Conservation (phyloP, 2,888 invertebrate genomes). For the Clitarchus hookeri region DNA sequence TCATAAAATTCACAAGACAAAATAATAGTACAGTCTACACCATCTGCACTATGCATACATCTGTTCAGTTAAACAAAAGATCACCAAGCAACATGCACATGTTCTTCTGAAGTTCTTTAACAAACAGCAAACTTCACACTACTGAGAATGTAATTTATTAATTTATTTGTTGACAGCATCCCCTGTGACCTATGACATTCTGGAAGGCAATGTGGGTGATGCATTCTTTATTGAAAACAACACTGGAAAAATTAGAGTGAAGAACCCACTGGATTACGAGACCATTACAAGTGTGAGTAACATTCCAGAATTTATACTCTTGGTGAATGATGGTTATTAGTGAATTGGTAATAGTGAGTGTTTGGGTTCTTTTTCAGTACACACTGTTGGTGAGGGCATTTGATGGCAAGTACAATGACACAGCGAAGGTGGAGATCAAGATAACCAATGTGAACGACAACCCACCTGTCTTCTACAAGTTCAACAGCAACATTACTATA, state of each 20-base stretch:
- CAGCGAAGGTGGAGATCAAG: slow-evolving; percentile 80
- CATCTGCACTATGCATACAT: too few relatives aligned
- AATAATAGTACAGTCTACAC: too few relatives aligned
- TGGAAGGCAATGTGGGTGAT: slow-evolving; percentile 81
- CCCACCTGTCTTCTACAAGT: slow-evolving; percentile 77
- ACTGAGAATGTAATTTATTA: too few relatives aligned
- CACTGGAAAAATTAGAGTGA: slow-evolving; percentile 84
- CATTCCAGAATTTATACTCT: not conserved
- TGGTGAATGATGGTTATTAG: not conserved
- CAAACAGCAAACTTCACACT: too few relatives aligned
- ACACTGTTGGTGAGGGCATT: slow-evolving; percentile 81
- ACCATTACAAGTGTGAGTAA: slow-evolving; percentile 64
- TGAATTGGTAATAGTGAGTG: too few relatives aligned
- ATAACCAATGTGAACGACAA: slow-evolving; percentile 93
- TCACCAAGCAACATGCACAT: too few relatives aligned
- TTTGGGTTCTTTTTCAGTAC: slow-evolving; percentile 63
- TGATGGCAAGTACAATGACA: slow-evolving; percentile 82
- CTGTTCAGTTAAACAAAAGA: too few relatives aligned
- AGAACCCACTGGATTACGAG: slow-evolving; percentile 80
- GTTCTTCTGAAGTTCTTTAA: too few relatives aligned
- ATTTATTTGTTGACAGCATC: slow-evolving; percentile 54
- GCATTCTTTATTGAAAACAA: slow-evolving; percentile 84
- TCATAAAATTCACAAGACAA: too few relatives aligned
- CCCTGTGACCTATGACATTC: slow-evolving; percentile 83
- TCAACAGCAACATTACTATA: slow-evolving; percentile 73